phyloP scores from a whole-genome alignment of 2,888 invertebrate genomes.

The Rhopalosiphum nymphaeae region DNA sequence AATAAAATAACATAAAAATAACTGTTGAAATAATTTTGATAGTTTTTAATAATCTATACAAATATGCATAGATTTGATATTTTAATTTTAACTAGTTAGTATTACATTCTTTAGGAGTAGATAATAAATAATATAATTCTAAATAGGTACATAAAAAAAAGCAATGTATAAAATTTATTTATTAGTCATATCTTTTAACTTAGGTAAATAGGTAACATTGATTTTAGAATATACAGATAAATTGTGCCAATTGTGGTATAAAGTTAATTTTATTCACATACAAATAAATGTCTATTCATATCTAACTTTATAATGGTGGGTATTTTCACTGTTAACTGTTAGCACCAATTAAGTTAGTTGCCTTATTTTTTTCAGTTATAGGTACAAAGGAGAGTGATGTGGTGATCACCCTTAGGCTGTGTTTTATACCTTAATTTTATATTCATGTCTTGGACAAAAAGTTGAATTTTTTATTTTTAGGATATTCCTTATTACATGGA shows the following conservation, averaged over 20 bases:
- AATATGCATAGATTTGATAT: neutral
- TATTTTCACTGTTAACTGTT: neutral
- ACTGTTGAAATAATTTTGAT: neutral
- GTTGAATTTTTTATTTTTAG: too few species aligned
- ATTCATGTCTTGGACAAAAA: too few species aligned
- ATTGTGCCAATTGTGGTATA: neutral
- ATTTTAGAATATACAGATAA: neutral
- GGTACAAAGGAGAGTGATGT: too few species aligned
- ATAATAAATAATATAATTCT: neutral
- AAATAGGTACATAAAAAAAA: neutral
- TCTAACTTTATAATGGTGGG: neutral
- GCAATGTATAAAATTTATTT: neutral
- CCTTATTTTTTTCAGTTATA: too few species aligned
- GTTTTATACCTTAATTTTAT: too few species aligned
- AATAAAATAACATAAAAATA: neutral
- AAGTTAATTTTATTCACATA: neutral
- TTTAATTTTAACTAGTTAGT: neutral
- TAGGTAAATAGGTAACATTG: neutral
- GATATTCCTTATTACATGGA: too few species aligned
- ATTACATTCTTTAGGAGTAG: constrained; percentile 10
- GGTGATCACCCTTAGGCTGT: too few species aligned
- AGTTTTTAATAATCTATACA: neutral
- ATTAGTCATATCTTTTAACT: neutral
- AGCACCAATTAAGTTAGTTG: neutral
- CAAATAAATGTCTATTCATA: neutral